These are phyloP conservation scores for Chromoteleia sp. DNA, from an alignment of 2,888 invertebrate species.

Conservation along the genomic window DNA sequence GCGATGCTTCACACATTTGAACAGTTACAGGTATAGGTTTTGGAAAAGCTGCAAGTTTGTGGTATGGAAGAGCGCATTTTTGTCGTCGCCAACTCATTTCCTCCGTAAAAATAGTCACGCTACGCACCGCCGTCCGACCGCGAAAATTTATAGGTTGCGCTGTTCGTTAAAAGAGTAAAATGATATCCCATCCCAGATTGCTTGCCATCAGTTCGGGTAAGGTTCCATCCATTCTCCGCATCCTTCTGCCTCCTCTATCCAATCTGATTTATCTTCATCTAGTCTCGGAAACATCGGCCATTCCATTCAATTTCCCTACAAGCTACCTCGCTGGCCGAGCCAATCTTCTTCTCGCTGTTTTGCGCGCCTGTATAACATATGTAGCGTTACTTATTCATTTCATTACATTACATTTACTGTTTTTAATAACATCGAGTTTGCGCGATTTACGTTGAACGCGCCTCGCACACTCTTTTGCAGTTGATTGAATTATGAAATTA, in stretches of 20 bases:
- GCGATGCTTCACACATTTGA: no score
- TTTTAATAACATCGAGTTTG: constrained; percentile 40
- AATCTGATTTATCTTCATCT: constrained; percentile 66
- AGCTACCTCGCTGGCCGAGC: constrained; percentile 41
- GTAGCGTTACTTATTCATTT: constrained; percentile 57
- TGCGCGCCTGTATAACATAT: constrained; percentile 44
- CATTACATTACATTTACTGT: constrained; percentile 40
- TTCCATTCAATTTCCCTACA: constrained; percentile 70
- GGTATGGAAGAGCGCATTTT: constrained; percentile 36
- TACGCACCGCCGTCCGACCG: constrained; percentile 35
- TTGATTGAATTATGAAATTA: constrained; percentile 21
- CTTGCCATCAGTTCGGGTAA: constrained; percentile 61
- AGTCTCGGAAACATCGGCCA: constrained; percentile 66
- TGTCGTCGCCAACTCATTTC: constrained; percentile 61
- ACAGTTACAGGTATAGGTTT: no score
- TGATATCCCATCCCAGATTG: constrained; percentile 67
- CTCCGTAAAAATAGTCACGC: constrained; percentile 51
- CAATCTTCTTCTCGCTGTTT: constrained; percentile 52
- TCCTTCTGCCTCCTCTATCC: constrained; percentile 58
- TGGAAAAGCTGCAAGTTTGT: constrained; percentile 10
- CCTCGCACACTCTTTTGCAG: background rate
- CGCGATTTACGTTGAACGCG: background rate
- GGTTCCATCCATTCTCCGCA: constrained; percentile 59
- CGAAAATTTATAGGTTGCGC: constrained; percentile 66
- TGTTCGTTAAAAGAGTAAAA: constrained; percentile 68